These are phyloP conservation scores for Calephelis nemesis DNA, from an alignment of 1,140 invertebrate genomes.

Conservation along the genomic window DNA sequence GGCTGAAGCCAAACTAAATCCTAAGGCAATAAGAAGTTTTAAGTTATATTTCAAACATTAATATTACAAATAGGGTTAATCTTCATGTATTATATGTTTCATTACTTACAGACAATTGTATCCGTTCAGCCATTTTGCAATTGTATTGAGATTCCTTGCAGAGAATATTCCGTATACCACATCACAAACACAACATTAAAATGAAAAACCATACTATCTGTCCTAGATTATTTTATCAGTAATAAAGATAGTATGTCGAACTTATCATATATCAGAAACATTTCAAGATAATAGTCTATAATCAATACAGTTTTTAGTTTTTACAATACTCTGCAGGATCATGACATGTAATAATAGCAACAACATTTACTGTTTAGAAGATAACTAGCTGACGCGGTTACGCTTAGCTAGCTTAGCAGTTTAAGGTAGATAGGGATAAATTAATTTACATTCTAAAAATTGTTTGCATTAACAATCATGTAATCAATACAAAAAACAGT, in stretches of 20 bases:
- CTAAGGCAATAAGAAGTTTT: constrained; percentile 62
- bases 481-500: too few relatives aligned
- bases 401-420: background rate
- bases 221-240: constrained; percentile 56
- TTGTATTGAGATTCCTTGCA: constrained; percentile 45
- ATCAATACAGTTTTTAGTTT: constrained; percentile 24
- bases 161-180: constrained; percentile 36
- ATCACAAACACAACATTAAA: constrained; percentile 40
- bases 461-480: too few relatives aligned
- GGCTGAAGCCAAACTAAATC: constrained; percentile 94
- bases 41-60: constrained; percentile 5
- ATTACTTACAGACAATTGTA: constrained; percentile 60
- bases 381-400: background rate
- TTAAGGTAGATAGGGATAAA: background rate
- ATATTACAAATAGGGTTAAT: background rate
- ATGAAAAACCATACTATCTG: constrained; percentile 54
- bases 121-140: constrained; percentile 62
- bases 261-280: constrained; percentile 45
- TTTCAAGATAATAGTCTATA: constrained; percentile 41
- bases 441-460: too few relatives aligned
- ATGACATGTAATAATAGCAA: constrained; percentile 6
- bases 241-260: constrained; percentile 48
- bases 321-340: constrained; percentile 13
- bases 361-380: constrained; percentile 1
- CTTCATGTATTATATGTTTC: background rate